Percentiles rank a stretch among this genome's conserved stretches.
These are phyloP conservation scores for Procavia capensis DNA, from an alignment of 2,113 vertebrate species.

Conservation along the genomic window DNA sequence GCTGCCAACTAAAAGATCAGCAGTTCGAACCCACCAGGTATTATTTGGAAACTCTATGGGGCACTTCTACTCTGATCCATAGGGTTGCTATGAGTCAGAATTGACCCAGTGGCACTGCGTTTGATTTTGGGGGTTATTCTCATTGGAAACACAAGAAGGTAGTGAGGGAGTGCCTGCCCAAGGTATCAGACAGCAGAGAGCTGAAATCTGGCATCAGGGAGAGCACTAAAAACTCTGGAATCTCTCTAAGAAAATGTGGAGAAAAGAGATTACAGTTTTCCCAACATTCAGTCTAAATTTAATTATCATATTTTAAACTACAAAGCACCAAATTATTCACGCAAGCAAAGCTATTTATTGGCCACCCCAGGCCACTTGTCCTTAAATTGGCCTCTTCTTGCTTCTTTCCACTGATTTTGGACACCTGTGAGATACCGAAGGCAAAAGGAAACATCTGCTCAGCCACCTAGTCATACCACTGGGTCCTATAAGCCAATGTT, in stretches of 20 bases:
- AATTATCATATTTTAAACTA: constrained; percentile 62
- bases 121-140: too few species aligned
- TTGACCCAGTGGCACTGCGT: too few species aligned
- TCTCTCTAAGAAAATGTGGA: constrained; percentile 6
- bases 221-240: not conserved
- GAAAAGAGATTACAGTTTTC: constrained; percentile 42
- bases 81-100: too few species aligned
- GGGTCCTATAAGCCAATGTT: not conserved
- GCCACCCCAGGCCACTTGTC: constrained; percentile 64
- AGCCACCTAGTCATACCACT: not conserved
- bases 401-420: constrained; percentile 65
- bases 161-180: not conserved
- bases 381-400: constrained; percentile 60
- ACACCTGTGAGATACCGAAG: constrained; percentile 73
- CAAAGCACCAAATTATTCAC: constrained; percentile 60
- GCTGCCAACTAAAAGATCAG: too few species aligned
- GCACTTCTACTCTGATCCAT: too few species aligned
- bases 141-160: not conserved
- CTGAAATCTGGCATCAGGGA: not conserved
- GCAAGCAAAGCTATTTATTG: constrained; percentile 65
- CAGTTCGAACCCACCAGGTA: too few species aligned
- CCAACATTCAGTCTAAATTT: constrained; percentile 56
- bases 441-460: constrained; percentile 66
- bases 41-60: too few species aligned
- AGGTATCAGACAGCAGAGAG: not conserved